Base-by-base conservation (phyloP, 2,888 invertebrate genomes). In the Conistra vaccinii region DNA sequence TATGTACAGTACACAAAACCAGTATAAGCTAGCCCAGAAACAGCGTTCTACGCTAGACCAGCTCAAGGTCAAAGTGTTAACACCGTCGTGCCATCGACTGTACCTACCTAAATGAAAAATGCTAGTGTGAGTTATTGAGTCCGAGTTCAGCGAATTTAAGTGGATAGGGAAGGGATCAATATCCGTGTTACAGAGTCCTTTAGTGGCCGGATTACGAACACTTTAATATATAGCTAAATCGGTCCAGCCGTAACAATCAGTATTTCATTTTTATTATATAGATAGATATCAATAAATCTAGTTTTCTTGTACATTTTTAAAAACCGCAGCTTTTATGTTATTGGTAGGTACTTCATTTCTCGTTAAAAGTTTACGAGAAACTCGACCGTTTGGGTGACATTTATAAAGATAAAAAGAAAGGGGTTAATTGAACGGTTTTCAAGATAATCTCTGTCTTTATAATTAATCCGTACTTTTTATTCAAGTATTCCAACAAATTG, bases 291-390 rank as follows among this genome's bases (percentile, higher is more conserved):
- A 39, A 39, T n/a, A 69, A 42, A 53, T 42, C 23, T 17, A 9
- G 10, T 7, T 32, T n/a, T 74, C n/a, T n/a, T 42, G 23, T 32
- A 62, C 9, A n/a, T 14, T 35, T 58, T 32, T 2, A 35, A 12
- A 81, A 53, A 76, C 17, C 17, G 45, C 29, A 57, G 20, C 23
- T 51, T 61, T 62, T n/a, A n/a, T 51, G 10, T 29, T 35, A 29
- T 66, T 32, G 23, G 12, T 69, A 48, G 55, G 35, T 76, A 76
- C 78, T 79, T 45, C n/a, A 61, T 65, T 74, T 68, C 69, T 79
- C 86, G 71, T 84, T 83, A 79, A 84, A 84, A 83, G 69, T 84
- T 84, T 83, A 51, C 39, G 65, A 79, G 62, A 62, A 69, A 57
- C 65, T 73, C 55, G 72, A 67, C 53, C 73, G 63, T 73, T 86